Conservation (phyloP, 2,797 vertebrate genomes). For the Enteromius treurensis region DNA sequence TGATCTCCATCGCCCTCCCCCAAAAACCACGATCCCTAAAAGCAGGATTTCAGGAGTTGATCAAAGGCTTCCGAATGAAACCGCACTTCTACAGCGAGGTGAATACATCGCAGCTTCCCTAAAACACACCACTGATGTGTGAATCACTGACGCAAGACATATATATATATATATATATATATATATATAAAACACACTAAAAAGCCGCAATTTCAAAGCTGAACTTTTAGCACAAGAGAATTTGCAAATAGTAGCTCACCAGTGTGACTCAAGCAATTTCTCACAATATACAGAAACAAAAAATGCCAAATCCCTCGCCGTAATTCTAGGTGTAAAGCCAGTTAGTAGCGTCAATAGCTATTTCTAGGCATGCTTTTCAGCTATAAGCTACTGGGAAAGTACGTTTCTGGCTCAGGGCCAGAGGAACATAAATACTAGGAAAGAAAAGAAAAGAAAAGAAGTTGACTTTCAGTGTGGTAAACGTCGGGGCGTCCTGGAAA, state of each 20-base stretch:
- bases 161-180: no score
- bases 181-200: no score
- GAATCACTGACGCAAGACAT: not conserved
- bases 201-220: not conserved
- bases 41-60: not conserved
- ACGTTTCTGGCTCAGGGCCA: constrained; percentile 45
- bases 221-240: constrained; percentile 3
- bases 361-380: constrained; percentile 45
- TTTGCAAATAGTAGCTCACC: not conserved
- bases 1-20: not conserved
- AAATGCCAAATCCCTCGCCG: constrained; percentile 19
- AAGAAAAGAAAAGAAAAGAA: constrained; percentile 50
- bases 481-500: constrained; percentile 51
- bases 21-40: not conserved
- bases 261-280: constrained; percentile 29
- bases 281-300: constrained; percentile 23
- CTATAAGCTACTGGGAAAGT: constrained; percentile 25
- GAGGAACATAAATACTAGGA: not conserved
- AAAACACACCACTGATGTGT: not conserved
- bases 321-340: constrained; percentile 45
- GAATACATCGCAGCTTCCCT: not conserved
- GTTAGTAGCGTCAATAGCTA: constrained; percentile 50
- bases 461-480: constrained; percentile 41
- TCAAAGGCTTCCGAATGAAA: constrained; percentile 1
- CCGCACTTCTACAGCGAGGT: not conserved